Evolutionary conservation across 2,113 vertebrate species (phyloP).

Genomic region (Agelaius tricolor): DNA sequence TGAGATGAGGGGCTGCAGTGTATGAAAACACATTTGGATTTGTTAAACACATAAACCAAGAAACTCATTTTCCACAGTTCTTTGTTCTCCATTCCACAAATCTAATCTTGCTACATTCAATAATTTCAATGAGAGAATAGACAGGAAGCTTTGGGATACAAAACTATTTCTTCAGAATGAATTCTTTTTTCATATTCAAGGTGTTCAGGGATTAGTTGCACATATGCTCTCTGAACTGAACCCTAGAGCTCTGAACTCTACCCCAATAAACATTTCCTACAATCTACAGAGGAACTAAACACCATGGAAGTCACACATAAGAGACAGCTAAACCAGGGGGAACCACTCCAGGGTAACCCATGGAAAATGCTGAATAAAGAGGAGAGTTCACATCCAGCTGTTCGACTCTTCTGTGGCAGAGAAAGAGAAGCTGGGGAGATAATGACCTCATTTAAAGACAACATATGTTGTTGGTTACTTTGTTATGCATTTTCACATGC

Average conservation of each 20-base stretch:
- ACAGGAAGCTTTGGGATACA: neutral
- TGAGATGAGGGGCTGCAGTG: neutral
- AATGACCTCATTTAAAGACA: neutral
- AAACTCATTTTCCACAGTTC: neutral
- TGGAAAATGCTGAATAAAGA: neutral
- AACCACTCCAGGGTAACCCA: neutral
- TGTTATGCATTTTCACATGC: neutral
- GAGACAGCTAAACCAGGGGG: neutral
- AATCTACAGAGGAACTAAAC: neutral
- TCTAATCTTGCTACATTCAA: neutral
- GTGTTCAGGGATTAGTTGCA: neutral
- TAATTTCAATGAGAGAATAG: neutral
- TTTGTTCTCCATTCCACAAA: neutral
- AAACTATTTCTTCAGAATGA: neutral
- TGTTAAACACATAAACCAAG: neutral
- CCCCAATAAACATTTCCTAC: neutral
- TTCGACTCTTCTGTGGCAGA: neutral
- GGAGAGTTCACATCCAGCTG: neutral
- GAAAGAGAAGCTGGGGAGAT: neutral
- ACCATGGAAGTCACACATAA: neutral
- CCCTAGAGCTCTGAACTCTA: neutral
- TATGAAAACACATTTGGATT: neutral
- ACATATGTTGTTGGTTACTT: neutral
- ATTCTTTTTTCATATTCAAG: neutral
- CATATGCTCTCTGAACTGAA: neutral